Evolutionary conservation across 2,797 vertebrate genomes (phyloP).

Genomic region (Thunnus albacares): DNA sequence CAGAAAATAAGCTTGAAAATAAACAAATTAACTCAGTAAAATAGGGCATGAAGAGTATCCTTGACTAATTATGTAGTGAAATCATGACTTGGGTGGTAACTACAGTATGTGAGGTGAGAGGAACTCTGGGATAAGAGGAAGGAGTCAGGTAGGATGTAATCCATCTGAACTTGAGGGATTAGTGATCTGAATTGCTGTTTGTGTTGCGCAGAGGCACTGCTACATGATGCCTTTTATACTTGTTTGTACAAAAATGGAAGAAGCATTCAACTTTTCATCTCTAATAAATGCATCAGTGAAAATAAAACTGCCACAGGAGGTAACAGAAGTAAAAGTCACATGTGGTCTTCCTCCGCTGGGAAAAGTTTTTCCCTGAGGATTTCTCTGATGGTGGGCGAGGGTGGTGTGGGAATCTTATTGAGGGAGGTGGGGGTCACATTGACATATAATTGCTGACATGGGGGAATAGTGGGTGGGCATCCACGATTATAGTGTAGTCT

Average conservation of each 20-base stretch:
- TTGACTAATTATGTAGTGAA: constrained; percentile 57
- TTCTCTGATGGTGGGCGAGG: constrained; percentile 18
- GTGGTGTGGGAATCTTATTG: constrained; percentile 25
- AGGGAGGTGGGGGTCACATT: constrained; percentile 24
- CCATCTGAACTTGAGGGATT: constrained; percentile 68
- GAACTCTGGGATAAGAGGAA: constrained; percentile 29
- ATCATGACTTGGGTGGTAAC: constrained; percentile 39
- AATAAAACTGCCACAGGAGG: constrained; percentile 21
- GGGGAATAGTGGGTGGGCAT: constrained; percentile 14
- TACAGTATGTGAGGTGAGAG: constrained; percentile 35
- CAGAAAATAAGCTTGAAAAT: constrained; percentile 29
- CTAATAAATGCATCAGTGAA: constrained; percentile 10
- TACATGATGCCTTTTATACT: constrained; percentile 38
- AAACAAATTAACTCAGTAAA: constrained; percentile 29
- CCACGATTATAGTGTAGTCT: constrained; percentile 34
- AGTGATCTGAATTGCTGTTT: constrained; percentile 54
- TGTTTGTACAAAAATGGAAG: constrained; percentile 9
- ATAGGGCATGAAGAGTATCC: constrained; percentile 28
- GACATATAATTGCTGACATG: constrained; percentile 43
- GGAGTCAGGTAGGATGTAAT: constrained; percentile 57
- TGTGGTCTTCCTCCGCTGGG: constrained; percentile 24
- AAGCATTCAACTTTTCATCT: constrained; percentile 15
- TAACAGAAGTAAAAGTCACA: constrained; percentile 38
- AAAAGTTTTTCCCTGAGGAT: constrained; percentile 32
- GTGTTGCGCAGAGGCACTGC: constrained; percentile 33